Evolutionary conservation across 1,140 invertebrate species (phyloP).

Genomic region (Halotydeus destructor): DNA sequence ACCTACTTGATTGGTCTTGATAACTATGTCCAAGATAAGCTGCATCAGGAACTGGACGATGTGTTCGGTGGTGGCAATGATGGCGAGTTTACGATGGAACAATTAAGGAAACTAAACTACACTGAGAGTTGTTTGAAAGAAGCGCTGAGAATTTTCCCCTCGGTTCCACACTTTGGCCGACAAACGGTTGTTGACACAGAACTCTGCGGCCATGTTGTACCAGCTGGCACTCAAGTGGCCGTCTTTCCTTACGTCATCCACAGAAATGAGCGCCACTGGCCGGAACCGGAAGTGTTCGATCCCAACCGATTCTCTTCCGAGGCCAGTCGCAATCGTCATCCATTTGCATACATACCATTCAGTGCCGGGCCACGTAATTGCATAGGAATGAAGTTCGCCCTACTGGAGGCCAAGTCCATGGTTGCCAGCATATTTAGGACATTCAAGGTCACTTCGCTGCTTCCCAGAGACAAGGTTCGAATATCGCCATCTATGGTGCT

Average conservation of each 20-base stretch:
- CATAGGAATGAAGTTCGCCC: conserved; percentile 32
- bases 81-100: conserved; percentile 18
- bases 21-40: conserved; percentile 23
- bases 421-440: conserved; percentile 24
- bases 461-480: conserved; percentile 14
- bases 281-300: conserved; percentile 46
- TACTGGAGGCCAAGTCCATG: conserved; percentile 32
- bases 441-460: conserved; percentile 13
- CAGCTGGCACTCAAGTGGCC: conserved; percentile 24
- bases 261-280: conserved; percentile 37
- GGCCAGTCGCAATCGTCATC: conserved; percentile 24
- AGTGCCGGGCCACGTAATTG: conserved; percentile 26
- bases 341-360: conserved; percentile 25
- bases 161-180: conserved; percentile 33
- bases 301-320: conserved; percentile 46
- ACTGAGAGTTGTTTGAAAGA: conserved; percentile 33
- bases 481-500: conserved; percentile 17
- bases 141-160: conserved; percentile 32
- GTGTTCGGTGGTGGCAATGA: conserved; percentile 22
- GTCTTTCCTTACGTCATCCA: conserved; percentile 34
- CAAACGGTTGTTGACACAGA: conserved; percentile 28
- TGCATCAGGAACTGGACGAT: conserved; percentile 22
- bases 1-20: conserved; percentile 23
- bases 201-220: conserved; percentile 19
- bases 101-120: conserved; percentile 26